Evolutionary conservation across 2,113 vertebrate genomes (phyloP).

Genomic region (Lichenostomus cassidix): DNA sequence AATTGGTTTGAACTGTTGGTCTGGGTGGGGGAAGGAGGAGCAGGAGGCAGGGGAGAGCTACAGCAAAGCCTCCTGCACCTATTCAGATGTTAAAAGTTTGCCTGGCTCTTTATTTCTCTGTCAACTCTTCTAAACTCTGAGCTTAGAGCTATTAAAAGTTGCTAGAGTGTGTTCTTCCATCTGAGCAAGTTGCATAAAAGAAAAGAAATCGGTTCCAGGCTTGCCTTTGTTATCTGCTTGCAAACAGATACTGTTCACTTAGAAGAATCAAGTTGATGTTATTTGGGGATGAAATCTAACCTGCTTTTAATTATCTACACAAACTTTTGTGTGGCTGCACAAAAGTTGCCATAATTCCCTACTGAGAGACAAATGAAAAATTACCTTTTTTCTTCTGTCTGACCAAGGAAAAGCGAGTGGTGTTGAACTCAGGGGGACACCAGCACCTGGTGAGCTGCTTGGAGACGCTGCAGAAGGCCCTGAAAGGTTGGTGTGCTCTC

Average conservation of each 20-base stretch:
- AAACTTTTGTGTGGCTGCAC: not conserved
- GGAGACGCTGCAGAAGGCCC: constrained; percentile 93
- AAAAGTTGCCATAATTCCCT: not conserved
- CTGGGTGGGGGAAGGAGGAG: not conserved
- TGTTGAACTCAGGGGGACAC: constrained; percentile 89
- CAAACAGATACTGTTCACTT: not conserved
- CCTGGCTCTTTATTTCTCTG: not conserved
- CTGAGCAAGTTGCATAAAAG: not conserved
- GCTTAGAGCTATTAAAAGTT: not conserved
- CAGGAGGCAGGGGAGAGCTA: not conserved
- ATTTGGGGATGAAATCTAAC: not conserved
- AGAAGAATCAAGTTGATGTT: not conserved
- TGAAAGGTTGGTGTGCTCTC: constrained; percentile 85
- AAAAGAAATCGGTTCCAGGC: not conserved
- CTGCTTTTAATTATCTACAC: not conserved
- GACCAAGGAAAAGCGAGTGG: constrained; percentile 90
- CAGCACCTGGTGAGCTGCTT: constrained; percentile 92
- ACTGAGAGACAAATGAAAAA: not conserved
- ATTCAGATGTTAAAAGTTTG: not conserved
- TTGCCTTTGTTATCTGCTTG: not conserved
- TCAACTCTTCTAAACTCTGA: not conserved
- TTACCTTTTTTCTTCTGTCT: not conserved
- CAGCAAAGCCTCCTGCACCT: not conserved
- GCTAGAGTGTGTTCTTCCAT: not conserved
- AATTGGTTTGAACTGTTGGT: not conserved